Evolutionary conservation across 1,140 invertebrate species (phyloP).

Genomic region (Drosophila paulistorum): DNA sequence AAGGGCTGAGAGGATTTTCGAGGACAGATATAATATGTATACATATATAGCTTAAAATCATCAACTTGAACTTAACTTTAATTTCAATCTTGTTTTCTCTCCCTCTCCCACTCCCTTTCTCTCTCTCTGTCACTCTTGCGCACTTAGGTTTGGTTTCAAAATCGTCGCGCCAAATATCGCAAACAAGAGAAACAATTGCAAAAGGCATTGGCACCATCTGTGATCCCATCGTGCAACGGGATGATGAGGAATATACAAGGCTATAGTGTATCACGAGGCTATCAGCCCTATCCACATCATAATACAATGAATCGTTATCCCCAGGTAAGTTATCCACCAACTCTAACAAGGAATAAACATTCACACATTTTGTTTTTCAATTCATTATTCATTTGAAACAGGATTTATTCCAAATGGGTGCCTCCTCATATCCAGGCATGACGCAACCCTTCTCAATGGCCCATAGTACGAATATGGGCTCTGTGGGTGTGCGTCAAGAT

Average conservation of each 20-base stretch:
- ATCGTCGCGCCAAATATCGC: slow-evolving; percentile 97
- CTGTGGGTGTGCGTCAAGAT: slow-evolving; percentile 94
- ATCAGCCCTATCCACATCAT: slow-evolving; percentile 96
- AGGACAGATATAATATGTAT: slow-evolving; percentile 5
- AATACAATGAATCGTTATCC: slow-evolving; percentile 97
- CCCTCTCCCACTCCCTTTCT: background rate
- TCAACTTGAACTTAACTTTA: background rate
- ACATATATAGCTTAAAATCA: slow-evolving; percentile 1
- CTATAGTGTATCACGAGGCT: slow-evolving; percentile 90
- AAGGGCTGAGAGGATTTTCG: background rate
- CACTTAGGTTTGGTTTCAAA: slow-evolving; percentile 92
- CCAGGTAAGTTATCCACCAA: slow-evolving; percentile 86
- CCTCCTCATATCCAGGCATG: slow-evolving; percentile 95
- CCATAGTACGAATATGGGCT: slow-evolving; percentile 94
- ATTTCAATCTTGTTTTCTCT: background rate
- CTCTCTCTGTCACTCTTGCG: too few species aligned
- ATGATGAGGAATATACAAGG: slow-evolving; percentile 99
- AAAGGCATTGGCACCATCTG: slow-evolving; percentile 94
- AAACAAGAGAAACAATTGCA: slow-evolving; percentile 99
- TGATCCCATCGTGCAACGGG: slow-evolving; percentile 96
- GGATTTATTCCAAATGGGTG: slow-evolving; percentile 91
- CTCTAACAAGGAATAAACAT: too few species aligned
- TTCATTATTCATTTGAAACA: slow-evolving; percentile 18
- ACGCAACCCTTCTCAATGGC: slow-evolving; percentile 97
- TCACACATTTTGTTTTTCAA: too few species aligned